Evolutionary conservation across 2,797 vertebrate genomes (phyloP), one percentile per base, ranked within the genome.

Genomic region (Cuculus canorus): DNA sequence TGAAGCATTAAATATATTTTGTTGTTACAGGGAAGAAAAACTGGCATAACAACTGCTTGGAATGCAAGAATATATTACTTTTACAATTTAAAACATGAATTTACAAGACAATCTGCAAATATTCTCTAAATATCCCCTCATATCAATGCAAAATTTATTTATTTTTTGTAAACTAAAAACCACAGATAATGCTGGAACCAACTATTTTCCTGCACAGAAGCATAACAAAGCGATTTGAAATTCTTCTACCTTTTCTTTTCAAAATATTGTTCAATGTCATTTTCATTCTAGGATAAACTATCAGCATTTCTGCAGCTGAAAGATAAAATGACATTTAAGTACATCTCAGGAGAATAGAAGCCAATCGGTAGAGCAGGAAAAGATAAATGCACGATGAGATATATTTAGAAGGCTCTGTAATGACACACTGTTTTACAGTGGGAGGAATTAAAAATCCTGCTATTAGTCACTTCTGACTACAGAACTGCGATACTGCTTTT

Each of bases 381-480:
- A 95, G 75, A 88, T 79, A 92, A 88, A 64, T 12, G 57, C 41
- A n/a, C 32, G 78, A 73, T 80, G 80, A 91, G 84, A 32, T 87
- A 82, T 92, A 88, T 94, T 95, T 95, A 90, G 85, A 78, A 95
- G 50, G 53, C 50, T 87, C 64, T 78, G 57, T 94, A 92, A 94
- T 79, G 89, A 85, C 78, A 92, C 45, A 65, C 77, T 75, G 66
- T 37, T 94, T 88, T 92, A 57, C 53, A 61, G 82, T 77, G 77
- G 70, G 90, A 94, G 73, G 75, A 70, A 95, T 72, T 80, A 88
- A 92, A 92, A 90, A 18, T 72, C 28, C 53, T 33, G 64, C 68
- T 52, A 54, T 96, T 93, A 91, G 71, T 93, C 84, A 94, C 50
- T 89, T 43, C 71, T 71, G 82, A 65, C 72, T 91, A 21, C 50